These are phyloP conservation scores for Balaeniceps rex DNA, from an alignment of 2,113 vertebrate genomes.

Conservation along the genomic window DNA sequence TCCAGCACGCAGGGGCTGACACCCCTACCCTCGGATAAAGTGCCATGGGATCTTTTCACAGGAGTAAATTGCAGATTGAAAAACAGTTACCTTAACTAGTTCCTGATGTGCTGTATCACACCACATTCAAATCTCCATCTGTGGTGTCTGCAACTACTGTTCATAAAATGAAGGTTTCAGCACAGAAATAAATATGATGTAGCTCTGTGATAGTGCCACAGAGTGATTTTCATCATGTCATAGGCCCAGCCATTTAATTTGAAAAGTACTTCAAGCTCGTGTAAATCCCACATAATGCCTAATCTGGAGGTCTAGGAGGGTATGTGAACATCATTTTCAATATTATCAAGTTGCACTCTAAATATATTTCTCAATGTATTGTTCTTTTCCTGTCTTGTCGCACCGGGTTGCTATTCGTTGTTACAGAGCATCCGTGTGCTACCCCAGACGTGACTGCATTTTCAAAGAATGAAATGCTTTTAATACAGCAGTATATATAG, in stretches of 20 bases:
- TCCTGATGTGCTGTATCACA: conserved; percentile 73
- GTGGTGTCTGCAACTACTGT: conserved; percentile 67
- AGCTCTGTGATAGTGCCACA: not conserved
- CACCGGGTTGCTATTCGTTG: not conserved
- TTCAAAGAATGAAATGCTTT: conserved; percentile 38
- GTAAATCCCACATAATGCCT: not conserved
- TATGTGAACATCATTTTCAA: not conserved
- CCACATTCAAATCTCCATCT: conserved; percentile 74
- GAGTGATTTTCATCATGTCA: not conserved
- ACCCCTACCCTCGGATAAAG: conserved; percentile 50
- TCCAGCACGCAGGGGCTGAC: conserved; percentile 34
- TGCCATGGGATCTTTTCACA: conserved; percentile 68
- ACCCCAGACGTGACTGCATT: conserved; percentile 4
- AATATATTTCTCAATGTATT: not conserved
- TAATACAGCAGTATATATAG: conserved; percentile 10
- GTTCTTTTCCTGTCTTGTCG: not conserved
- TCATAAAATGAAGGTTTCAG: conserved; percentile 37
- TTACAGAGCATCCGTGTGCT: not conserved
- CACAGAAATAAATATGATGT: conserved; percentile 19
- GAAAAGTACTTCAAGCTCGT: not conserved
- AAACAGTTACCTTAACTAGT: conserved; percentile 71
- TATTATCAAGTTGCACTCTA: not conserved
- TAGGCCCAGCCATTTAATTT: not conserved
- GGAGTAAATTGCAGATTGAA: conserved; percentile 59
- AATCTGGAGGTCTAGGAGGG: not conserved